phyloP scores from a whole-genome alignment of 53 echinoderm and acorn worm species.

The Echinarachnius parma region DNA sequence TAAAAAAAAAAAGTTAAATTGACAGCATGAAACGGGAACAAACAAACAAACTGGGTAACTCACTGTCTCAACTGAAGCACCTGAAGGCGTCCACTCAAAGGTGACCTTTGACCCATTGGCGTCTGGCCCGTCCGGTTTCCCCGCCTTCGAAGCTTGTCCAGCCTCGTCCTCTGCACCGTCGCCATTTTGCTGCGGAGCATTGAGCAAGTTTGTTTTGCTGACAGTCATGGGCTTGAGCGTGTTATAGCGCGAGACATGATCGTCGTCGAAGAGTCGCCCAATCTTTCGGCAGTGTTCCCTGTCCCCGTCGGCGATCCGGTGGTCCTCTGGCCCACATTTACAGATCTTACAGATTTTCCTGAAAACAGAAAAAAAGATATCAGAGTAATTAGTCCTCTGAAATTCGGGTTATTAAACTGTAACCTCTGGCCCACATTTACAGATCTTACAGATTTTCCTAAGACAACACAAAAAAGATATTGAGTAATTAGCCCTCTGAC shows the following conservation, averaged over 20 bases:
- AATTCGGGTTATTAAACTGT: no score
- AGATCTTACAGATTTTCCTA: constrained; percentile 96
- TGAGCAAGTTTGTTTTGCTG: constrained; percentile 55
- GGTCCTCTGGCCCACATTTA: constrained; percentile 89
- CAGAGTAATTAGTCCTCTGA: no score
- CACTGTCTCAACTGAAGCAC: constrained; percentile 77
- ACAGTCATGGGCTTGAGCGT: constrained; percentile 74
- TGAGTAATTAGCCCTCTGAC: no score
- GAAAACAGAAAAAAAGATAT: no score
- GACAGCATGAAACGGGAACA: no score
- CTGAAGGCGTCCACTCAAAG: constrained; percentile 92
- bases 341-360: constrained; percentile 97
- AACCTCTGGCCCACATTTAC: constrained; percentile 89
- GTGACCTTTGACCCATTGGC: constrained; percentile 57
- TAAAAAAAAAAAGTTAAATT: no score
- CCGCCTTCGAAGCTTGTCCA: neutral
- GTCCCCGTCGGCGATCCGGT: constrained; percentile 63
- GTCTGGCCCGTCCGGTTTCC: no score
- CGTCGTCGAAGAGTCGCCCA: constrained; percentile 77
- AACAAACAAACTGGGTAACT: no score
- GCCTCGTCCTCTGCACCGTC: neutral
- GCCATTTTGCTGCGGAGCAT: constrained; percentile 38
- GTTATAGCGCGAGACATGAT: constrained; percentile 54
- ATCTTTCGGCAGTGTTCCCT: constrained; percentile 88
- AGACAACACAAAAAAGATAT: no score